Base-by-base conservation (phyloP, 1,140 invertebrate species). In the Habropoda laboriosa region DNA sequence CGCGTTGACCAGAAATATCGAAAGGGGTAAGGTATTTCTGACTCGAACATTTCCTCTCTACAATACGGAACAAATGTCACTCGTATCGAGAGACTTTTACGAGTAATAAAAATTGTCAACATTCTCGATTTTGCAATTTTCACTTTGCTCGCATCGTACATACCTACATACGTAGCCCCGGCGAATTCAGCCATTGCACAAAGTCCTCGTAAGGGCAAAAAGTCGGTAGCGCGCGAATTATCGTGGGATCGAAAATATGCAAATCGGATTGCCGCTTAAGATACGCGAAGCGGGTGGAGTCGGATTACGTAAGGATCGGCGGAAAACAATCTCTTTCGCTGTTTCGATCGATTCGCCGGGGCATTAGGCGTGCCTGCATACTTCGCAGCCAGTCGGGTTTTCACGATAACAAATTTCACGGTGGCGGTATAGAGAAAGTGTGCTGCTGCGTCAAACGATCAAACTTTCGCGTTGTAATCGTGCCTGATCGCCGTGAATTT, bases 231-330 rank as follows among this genome's bases (percentile, higher is more conserved):
- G 51, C 21, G 12, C 27, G 64, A 51, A 49, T 83, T 83, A 68
- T 79, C 58, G 68, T 73, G 47, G 38, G 76, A 73, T 79, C 66
- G 76, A 61, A 72, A 73, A 49, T 76, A 85, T 85, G 82, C 73
- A 85, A 85, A 85, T 85, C 68, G 57, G 57, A 61, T 27, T 47
- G 64, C 55, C 30, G 61, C n/a, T 64, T 66, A 42, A 70, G 78
- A 47, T 70, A 47, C 63, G 68, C 66, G 75, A 51, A 51, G 18
- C 60, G 73, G 81, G 73, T 49, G 85, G 85, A 81, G 81, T 58
- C 70, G 58, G 64, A 76, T 87, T 87, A 87, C 77, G 78, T 79
- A 80, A 87, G 78, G 60, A 87, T 81, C 38, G 70, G 35, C 53
- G 53, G 78, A 64, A 83, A 86, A 86, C 83, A 86, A 83, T 86